These are phyloP conservation scores for Epistrophe eligans DNA, from an alignment of 2,888 invertebrate genomes.

Conservation along the genomic window DNA sequence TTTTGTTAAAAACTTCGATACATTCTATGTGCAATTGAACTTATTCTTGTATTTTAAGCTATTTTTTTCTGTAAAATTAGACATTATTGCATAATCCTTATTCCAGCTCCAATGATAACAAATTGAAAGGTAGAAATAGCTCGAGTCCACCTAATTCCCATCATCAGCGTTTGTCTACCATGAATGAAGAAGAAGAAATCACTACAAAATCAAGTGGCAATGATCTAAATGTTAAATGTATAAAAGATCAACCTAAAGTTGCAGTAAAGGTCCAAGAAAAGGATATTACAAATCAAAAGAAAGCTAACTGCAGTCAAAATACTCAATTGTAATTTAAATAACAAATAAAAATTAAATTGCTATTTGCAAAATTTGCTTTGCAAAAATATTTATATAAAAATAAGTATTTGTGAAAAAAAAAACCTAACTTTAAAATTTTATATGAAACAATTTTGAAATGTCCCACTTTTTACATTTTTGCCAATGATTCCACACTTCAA, in stretches of 20 bases:
- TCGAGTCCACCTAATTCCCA: conserved; percentile 65
- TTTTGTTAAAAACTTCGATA: not conserved
- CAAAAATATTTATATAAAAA: not conserved
- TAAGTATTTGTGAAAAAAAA: conserved; percentile 5
- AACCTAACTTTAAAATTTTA: not conserved
- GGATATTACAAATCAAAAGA: conserved; percentile 21
- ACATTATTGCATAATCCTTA: conserved; percentile 61
- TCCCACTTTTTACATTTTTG: conserved; percentile 20
- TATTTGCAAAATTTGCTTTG: not conserved
- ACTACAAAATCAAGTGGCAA: conserved; percentile 32
- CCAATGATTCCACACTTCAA: not conserved
- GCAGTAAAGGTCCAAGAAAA: conserved; percentile 8
- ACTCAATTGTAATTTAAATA: conserved; percentile 51
- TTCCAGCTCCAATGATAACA: conserved; percentile 66
- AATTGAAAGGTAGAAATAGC: conserved; percentile 66
- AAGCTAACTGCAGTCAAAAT: conserved; percentile 40
- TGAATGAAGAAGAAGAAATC: conserved; percentile 93
- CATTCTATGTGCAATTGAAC: not conserved
- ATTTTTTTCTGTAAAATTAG: conserved; percentile 34
- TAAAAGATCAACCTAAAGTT: not conserved
- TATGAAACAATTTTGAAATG: conserved; percentile 3
- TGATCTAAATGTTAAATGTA: conserved; percentile 39
- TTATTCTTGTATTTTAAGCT: not conserved
- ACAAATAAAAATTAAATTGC: not conserved
- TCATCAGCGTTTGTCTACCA: conserved; percentile 89